Evolutionary conservation across 2,888 invertebrate species (phyloP), one percentile per base, ranked within the genome.

Genomic region (Cantharis rustica): DNA sequence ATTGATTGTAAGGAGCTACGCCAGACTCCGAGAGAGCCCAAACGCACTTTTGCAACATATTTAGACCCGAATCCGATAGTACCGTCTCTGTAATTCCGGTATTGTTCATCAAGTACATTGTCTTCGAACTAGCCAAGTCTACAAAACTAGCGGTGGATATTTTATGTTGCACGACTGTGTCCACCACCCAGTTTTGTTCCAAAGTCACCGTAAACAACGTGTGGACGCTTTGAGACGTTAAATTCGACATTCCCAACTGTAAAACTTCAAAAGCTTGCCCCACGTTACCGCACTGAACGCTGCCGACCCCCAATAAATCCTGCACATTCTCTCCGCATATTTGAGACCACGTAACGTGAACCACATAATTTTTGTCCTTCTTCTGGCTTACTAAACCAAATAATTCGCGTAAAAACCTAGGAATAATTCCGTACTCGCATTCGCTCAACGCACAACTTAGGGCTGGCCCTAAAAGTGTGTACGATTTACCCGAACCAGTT

Each of bases 91-190:
- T 85, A 64, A 90, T 86, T 11, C 90, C 89, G 69, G 87, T 86
- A 78, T 86, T 86, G 77, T 89, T 89, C 63, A 88, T 86, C 68
- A 89, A 85, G 69, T 89, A 84, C 69, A 90, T 86, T 76, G 90
- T 90, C 76, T 91, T 90, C 31, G 89, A 90, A n/a, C 90, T 90
- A 31, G 89, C 92, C 23, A 94, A 88, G 85, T 94, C 94, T 84
- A 93, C 92, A 86, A 94, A 94, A 84, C 93, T 93, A 0, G 93
- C 93, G 61, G 94, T 94, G 0, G 94, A 94, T 83, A 93, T 89
- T 81, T 92, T 91, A 84, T 94, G 93, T 82, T 94, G 93, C 2
- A 94, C 89, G 16, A 92, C 89, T 17, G 92, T 92, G 84, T 93
- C 93, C 20, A 92, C 90, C 5, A 93, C 90, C 93, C 93, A 94